These are phyloP conservation scores for Emydocephalus ijimae DNA, from an alignment of 2,113 vertebrate genomes.

Conservation along the genomic window DNA sequence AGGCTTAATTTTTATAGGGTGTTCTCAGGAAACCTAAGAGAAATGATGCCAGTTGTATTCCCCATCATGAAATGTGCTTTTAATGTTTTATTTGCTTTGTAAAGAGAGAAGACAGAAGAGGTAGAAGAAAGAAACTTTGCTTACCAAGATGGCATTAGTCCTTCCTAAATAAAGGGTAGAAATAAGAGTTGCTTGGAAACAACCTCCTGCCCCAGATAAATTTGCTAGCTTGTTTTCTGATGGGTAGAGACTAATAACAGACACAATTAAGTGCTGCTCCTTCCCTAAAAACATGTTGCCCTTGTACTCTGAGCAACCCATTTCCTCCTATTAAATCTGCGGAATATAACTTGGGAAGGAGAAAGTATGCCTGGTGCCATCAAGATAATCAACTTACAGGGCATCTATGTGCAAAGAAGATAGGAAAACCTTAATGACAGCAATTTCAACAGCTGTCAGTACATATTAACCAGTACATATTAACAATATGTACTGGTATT, in stretches of 20 bases:
- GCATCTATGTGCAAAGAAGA: background rate
- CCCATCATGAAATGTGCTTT: rapidly evolving
- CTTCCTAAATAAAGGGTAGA: background rate
- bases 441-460: background rate
- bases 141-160: background rate
- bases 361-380: background rate
- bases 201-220: too few species aligned
- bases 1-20: slow-evolving; percentile 3
- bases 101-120: background rate
- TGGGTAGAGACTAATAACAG: background rate
- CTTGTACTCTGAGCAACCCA: background rate
- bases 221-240: background rate
- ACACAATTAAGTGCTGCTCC: background rate
- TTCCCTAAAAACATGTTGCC: background rate
- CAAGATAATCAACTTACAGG: background rate
- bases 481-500: background rate
- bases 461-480: too few species aligned
- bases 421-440: background rate
- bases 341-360: background rate
- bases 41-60: background rate
- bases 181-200: background rate
- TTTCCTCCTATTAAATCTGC: background rate
- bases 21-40: slow-evolving; percentile 23
- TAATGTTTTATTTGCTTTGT: rapidly evolving
- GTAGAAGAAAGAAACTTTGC: background rate